phyloP scores from a whole-genome alignment of 2,888 invertebrate species.

The Scaptomyza caliginosa region DNA sequence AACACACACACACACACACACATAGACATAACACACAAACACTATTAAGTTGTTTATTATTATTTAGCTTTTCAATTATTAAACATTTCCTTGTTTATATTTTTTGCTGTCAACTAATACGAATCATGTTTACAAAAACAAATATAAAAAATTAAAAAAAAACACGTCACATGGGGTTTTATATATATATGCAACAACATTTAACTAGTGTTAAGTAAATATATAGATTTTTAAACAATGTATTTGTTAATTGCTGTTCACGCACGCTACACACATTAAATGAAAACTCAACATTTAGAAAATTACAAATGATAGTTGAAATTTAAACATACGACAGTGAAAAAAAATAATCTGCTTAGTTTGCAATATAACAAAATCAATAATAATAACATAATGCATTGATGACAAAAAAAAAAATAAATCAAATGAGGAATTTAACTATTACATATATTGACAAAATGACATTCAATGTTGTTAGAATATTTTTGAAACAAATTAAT shows the following conservation, averaged over 20 bases:
- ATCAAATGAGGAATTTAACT: constrained; percentile 16
- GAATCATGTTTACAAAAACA: constrained; percentile 39
- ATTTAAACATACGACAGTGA: constrained; percentile 10
- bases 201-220: constrained; percentile 49
- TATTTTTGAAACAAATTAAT: constrained; percentile 52
- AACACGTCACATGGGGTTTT: constrained; percentile 48
- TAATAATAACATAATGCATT: constrained; percentile 25
- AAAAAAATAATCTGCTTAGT: constrained; percentile 45
- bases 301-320: constrained; percentile 32
- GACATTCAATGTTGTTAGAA: constrained; percentile 62
- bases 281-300: constrained; percentile 42
- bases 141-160: constrained; percentile 1
- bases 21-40: constrained; percentile 23
- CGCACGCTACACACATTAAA: constrained; percentile 48
- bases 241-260: constrained; percentile 71
- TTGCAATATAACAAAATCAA: constrained; percentile 52
- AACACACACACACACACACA: constrained; percentile 31
- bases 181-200: constrained; percentile 43
- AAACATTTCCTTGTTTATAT: constrained; percentile 51
- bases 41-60: constrained; percentile 31
- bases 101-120: constrained; percentile 47
- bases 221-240: constrained; percentile 17
- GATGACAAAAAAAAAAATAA: too few species aligned
- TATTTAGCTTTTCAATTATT: constrained; percentile 34
- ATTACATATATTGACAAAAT: constrained; percentile 27